phyloP scores from a whole-genome alignment of 2,797 vertebrate genomes.

The Pipistrellus pipistrellus region DNA sequence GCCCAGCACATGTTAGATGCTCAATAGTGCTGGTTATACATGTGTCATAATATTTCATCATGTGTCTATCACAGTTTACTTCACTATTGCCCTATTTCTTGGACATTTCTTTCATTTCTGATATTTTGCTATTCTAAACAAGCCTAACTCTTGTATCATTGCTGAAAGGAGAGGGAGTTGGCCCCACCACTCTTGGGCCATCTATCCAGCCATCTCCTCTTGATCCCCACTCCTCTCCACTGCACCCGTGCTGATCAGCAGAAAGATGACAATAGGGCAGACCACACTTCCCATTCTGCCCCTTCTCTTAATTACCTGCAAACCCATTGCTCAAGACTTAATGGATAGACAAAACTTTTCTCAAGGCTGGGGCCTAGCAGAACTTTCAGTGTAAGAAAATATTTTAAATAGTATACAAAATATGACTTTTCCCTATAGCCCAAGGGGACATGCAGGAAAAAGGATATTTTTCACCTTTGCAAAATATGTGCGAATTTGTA shows the following conservation, averaged over 20 bases:
- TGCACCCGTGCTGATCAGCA: neutral
- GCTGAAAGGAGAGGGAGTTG: neutral
- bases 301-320: neutral
- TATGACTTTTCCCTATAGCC: neutral
- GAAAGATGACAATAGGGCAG: neutral
- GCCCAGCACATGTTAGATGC: neutral
- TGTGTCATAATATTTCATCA: neutral
- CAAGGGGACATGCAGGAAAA: neutral
- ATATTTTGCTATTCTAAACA: constrained; percentile 18
- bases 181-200: neutral
- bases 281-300: neutral
- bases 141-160: neutral
- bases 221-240: neutral
- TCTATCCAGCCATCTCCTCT: neutral
- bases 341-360: neutral
- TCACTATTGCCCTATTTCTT: neutral
- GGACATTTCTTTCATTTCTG: neutral
- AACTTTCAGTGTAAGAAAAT: constrained; percentile 21
- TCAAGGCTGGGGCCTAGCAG: neutral
- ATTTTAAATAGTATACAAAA: constrained; percentile 51
- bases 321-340: neutral
- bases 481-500: neutral
- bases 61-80: neutral
- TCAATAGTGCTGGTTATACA: neutral
- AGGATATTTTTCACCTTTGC: neutral